These are phyloP conservation scores for Brevimyrus niger DNA, from an alignment of 2,113 vertebrate species.

Conservation along the genomic window DNA sequence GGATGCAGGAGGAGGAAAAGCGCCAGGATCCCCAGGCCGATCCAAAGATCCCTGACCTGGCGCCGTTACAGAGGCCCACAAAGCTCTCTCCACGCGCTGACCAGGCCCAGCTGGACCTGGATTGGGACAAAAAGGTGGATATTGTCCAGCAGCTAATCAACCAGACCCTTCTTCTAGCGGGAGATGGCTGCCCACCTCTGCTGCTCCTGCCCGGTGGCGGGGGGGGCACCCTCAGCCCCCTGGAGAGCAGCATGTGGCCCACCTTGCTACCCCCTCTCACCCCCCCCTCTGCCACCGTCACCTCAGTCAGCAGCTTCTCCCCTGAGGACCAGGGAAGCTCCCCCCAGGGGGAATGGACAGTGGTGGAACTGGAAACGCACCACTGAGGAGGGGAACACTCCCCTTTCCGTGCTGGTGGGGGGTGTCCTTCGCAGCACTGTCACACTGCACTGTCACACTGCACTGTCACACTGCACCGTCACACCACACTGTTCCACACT, in stretches of 20 bases:
- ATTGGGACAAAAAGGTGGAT: slow-evolving; percentile 64
- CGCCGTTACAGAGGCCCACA: slow-evolving; percentile 1
- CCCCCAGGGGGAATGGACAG: slow-evolving; percentile 82
- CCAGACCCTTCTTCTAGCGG: slow-evolving; percentile 69
- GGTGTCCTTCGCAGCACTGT: not conserved
- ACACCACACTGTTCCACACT: not conserved
- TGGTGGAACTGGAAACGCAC: slow-evolving; percentile 85
- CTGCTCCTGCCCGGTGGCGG: slow-evolving; percentile 53
- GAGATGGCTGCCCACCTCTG: slow-evolving; percentile 53
- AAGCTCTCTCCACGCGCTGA: slow-evolving; percentile 36
- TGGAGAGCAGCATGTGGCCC: slow-evolving; percentile 78
- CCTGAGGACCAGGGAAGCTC: slow-evolving; percentile 72
- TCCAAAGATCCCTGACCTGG: not conserved
- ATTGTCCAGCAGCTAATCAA: slow-evolving; percentile 82
- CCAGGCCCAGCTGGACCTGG: slow-evolving; percentile 51
- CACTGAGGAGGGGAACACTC: slow-evolving; percentile 53
- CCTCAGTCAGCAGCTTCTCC: slow-evolving; percentile 82
- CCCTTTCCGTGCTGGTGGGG: not conserved
- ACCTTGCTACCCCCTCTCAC: slow-evolving; percentile 68
- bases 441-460: too few species aligned
- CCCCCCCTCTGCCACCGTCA: slow-evolving; percentile 80
- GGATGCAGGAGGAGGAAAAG: not conserved
- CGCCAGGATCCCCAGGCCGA: slow-evolving; percentile 10
- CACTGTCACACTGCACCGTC: too few species aligned
- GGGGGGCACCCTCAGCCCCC: slow-evolving; percentile 63